A percentile compares a stretch with the other conserved stretches of the same genome.
Evolutionary conservation across 2,888 invertebrate species (phyloP).

Genomic region (Scaeva pyrastri): DNA sequence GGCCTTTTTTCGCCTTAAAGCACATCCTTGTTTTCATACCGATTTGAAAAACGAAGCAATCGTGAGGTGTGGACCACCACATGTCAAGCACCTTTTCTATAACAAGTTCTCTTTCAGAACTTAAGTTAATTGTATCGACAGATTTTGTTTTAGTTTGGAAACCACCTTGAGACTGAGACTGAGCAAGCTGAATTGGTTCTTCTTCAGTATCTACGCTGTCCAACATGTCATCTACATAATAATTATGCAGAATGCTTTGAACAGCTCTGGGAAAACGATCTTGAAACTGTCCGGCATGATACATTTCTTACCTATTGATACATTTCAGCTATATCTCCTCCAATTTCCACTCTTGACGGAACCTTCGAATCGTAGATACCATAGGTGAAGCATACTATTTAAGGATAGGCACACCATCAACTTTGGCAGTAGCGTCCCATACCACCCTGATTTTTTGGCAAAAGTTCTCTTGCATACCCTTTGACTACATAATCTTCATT

Average conservation of each 20-base stretch:
- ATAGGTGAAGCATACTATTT: constrained; percentile 77
- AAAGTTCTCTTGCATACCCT: constrained; percentile 71
- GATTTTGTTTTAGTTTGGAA: constrained; percentile 48
- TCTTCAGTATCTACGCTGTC: constrained; percentile 68
- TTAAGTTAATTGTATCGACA: neutral
- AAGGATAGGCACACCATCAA: constrained; percentile 75
- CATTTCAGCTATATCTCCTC: constrained; percentile 60
- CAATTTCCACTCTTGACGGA: constrained; percentile 78
- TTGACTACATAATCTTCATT: constrained; percentile 70
- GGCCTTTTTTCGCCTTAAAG: constrained; percentile 9
- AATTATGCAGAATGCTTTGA: constrained; percentile 38
- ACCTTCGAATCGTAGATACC: constrained; percentile 4
- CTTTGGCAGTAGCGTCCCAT: constrained; percentile 78
- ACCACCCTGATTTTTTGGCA: constrained; percentile 12
- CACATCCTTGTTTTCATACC: constrained; percentile 15
- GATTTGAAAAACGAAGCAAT: constrained; percentile 27
- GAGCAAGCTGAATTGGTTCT: constrained; percentile 62
- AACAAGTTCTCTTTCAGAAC: constrained; percentile 3
- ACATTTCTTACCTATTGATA: neutral
- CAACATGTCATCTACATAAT: constrained; percentile 78
- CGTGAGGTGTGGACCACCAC: constrained; percentile 31
- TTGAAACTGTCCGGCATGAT: constrained; percentile 6
- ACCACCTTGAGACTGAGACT: constrained; percentile 42
- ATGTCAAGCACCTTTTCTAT: constrained; percentile 29
- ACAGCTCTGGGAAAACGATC: constrained; percentile 9